Evolutionary conservation across 1,140 invertebrate genomes (phyloP).

Genomic region (Popillia japonica): DNA sequence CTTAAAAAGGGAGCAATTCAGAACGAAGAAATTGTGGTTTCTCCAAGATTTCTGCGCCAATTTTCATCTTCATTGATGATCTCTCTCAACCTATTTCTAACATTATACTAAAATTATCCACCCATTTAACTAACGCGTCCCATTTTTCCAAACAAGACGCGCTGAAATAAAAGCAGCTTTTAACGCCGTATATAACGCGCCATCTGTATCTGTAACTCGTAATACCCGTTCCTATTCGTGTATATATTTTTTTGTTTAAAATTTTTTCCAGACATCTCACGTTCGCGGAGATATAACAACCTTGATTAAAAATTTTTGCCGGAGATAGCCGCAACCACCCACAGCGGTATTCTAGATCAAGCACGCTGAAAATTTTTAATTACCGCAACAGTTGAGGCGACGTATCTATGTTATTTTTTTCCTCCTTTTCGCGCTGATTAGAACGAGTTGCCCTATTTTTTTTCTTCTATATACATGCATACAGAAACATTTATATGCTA

Average conservation of each 20-base stretch:
- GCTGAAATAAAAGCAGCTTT: neutral
- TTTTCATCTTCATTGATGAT: too few species aligned
- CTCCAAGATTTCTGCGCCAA: too few species aligned
- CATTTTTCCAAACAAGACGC: neutral
- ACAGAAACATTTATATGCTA: too few species aligned
- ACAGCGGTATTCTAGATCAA: neutral
- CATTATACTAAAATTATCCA: too few species aligned
- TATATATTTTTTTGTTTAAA: neutral
- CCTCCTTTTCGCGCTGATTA: neutral
- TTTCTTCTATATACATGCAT: too few species aligned
- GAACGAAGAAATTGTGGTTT: too few species aligned
- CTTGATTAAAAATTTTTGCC: neutral
- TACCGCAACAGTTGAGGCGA: neutral
- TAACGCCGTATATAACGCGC: neutral
- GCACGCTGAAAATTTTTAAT: constrained; percentile 14
- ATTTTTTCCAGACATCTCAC: neutral
- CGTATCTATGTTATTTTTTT: neutral
- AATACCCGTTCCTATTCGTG: neutral
- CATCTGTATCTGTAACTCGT: neutral
- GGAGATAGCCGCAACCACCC: neutral
- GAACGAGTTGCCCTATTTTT: neutral
- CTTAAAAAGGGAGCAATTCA: too few species aligned
- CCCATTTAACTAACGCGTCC: too few species aligned
- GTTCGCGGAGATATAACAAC: neutral
- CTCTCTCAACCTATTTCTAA: too few species aligned